Conservation (phyloP, 2,113 vertebrate species). For the Sciurus niger region DNA sequence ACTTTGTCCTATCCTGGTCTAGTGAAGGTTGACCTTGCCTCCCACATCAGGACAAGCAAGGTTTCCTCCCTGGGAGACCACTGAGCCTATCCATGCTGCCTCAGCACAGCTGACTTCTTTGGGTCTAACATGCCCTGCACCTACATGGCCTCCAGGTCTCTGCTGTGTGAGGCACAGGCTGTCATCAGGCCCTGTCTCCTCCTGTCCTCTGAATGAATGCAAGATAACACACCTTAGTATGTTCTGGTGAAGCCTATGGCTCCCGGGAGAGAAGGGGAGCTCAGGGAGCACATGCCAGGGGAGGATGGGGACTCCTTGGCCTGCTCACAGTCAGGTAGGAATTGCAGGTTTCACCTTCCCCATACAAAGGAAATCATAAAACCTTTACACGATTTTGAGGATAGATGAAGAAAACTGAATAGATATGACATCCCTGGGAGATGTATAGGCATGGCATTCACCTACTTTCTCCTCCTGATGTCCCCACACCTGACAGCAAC, state of each 20-base stretch:
- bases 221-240: neutral
- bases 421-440: neutral
- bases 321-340: too few species aligned
- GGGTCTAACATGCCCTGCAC: neutral
- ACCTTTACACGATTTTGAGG: neutral
- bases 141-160: fast-evolving
- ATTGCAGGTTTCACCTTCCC: neutral
- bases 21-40: neutral
- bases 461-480: neutral
- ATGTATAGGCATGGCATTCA: fast-evolving
- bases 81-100: too few species aligned
- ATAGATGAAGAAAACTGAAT: neutral
- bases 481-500: neutral
- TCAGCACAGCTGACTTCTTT: too few species aligned
- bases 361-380: neutral
- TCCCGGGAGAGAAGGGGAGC: neutral
- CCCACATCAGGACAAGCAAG: neutral
- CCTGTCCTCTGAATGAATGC: neutral
- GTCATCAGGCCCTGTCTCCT: too few species aligned
- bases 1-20: too few species aligned
- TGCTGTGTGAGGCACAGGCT: neutral
- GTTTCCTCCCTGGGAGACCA: neutral
- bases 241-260: neutral
- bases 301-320: too few species aligned
- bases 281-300: neutral